phyloP scores from a whole-genome alignment of 37 sponge, comb jelly and placozoan species.

The Halichondria panicea region DNA sequence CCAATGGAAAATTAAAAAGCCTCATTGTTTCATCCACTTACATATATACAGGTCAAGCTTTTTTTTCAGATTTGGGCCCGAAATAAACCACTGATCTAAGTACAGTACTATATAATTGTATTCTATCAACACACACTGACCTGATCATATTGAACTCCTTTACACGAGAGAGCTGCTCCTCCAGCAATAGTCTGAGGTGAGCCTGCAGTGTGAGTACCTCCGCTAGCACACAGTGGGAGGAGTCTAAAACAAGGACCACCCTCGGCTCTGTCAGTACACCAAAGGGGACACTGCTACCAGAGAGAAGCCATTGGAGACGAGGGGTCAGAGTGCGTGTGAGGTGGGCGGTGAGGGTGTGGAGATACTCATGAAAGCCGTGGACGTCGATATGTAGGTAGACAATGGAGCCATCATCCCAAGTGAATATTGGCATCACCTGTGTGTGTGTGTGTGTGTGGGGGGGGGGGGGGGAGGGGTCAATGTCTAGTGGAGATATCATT shows the following conservation, averaged over 20 bases:
- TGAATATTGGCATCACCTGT: conserved; percentile 44
- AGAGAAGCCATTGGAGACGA: conserved; percentile 30
- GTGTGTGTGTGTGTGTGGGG: too few species aligned
- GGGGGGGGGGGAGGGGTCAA: too few species aligned
- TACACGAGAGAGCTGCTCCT: conserved; percentile 19
- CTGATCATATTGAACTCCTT: conserved; percentile 41
- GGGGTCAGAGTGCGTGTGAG: neutral
- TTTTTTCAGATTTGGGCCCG: too few species aligned
- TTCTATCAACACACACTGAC: too few species aligned
- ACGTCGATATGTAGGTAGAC: conserved; percentile 57
- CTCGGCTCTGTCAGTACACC: conserved; percentile 25
- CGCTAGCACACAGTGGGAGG: neutral
- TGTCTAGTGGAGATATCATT: too few species aligned
- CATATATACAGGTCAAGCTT: too few species aligned
- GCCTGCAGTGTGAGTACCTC: conserved; percentile 18
- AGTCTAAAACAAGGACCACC: conserved; percentile 31
- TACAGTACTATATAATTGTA: too few species aligned
- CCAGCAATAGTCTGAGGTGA: conserved; percentile 21
- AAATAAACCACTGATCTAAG: too few species aligned
- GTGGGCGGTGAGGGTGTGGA: neutral
- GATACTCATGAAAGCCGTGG: conserved; percentile 15
- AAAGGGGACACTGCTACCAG: conserved; percentile 50
- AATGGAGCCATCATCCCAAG: conserved; percentile 41
- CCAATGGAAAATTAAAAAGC: too few species aligned
- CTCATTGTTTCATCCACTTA: too few species aligned